These are phyloP conservation scores for Suricata suricatta DNA, from an alignment of 2,113 vertebrate species.

Conservation along the genomic window DNA sequence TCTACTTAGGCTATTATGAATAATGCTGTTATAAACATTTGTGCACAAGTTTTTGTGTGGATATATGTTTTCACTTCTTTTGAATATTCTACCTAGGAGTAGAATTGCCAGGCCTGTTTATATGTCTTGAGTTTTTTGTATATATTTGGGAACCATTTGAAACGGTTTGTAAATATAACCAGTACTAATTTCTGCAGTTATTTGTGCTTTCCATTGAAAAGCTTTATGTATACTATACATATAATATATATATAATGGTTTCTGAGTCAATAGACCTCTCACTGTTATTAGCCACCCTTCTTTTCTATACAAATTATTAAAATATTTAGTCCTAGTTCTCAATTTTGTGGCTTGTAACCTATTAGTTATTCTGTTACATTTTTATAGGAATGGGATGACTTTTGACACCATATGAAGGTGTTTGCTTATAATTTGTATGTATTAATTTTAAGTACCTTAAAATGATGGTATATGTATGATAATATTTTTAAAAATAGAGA, in stretches of 20 bases:
- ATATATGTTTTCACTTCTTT: conserved; percentile 9
- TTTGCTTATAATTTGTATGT: background rate
- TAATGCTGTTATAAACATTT: background rate
- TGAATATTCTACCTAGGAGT: background rate
- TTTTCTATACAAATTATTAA: background rate
- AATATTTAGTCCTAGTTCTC: background rate
- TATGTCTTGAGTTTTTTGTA: background rate
- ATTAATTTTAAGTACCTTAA: conserved; percentile 11
- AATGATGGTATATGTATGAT: background rate
- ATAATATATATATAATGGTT: background rate
- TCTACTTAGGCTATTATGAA: background rate
- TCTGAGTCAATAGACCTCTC: background rate
- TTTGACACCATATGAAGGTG: background rate
- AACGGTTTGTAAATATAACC: background rate
- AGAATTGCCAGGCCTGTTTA: background rate
- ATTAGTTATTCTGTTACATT: background rate
- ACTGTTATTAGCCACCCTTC: background rate
- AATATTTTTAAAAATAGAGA: background rate
- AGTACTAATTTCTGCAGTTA: background rate
- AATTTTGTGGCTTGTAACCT: background rate
- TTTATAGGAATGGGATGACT: background rate
- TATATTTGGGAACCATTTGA: background rate
- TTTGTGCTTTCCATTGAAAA: background rate
- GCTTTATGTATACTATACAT: background rate
- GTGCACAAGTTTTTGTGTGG: background rate